A percentile compares a stretch with the other conserved stretches of the same genome.
phyloP scores from a whole-genome alignment of 2,113 vertebrate species.

The Laterallus jamaicensis region DNA sequence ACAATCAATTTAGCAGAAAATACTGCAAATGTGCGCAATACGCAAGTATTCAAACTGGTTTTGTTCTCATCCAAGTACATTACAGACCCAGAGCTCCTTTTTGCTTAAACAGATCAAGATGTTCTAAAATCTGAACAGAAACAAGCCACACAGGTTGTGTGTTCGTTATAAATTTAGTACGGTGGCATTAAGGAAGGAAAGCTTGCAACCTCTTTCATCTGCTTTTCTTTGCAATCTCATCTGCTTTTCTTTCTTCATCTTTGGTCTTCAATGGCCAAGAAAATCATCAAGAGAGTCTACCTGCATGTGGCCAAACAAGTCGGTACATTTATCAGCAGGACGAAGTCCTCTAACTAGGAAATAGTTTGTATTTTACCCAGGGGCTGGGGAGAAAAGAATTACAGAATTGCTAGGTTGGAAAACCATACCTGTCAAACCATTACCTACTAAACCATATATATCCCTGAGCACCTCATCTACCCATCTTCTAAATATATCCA shows the following conservation, averaged over 20 bases:
- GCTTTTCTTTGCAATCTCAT: neutral
- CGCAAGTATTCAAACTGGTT: neutral
- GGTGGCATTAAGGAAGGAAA: neutral
- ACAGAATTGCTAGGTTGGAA: too few species aligned
- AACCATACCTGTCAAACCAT: too few species aligned
- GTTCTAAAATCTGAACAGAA: neutral
- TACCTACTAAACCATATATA: too few species aligned
- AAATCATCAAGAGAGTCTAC: neutral
- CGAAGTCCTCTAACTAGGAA: neutral
- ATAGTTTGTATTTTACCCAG: neutral
- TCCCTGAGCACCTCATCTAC: too few species aligned
- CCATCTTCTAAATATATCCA: too few species aligned
- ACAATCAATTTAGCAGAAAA: slow-evolving; percentile 1
- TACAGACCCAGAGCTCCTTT: neutral
- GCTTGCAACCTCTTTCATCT: neutral
- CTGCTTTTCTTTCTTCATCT: neutral
- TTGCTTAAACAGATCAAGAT: neutral
- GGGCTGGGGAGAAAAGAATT: neutral
- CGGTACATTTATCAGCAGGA: neutral
- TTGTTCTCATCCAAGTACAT: neutral
- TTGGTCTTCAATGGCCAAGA: neutral
- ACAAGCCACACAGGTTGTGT: neutral
- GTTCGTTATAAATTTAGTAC: neutral
- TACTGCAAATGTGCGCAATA: neutral
- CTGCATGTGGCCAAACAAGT: neutral